Evolutionary conservation across 2,888 invertebrate species (phyloP).

Genomic region (Trichogramma evanescens): DNA sequence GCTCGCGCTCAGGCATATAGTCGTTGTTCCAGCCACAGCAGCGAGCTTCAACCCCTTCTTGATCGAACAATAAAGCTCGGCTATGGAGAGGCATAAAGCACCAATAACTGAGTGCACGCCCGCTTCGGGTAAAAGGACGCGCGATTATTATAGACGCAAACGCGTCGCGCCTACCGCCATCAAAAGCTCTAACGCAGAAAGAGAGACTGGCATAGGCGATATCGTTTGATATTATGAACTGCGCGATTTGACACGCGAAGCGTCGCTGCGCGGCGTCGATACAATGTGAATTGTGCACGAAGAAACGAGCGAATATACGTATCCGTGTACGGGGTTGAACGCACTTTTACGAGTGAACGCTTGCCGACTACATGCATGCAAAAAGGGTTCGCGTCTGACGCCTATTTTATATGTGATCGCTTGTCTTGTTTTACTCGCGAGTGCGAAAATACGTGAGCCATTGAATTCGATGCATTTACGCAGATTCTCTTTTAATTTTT

Average conservation of each 20-base stretch:
- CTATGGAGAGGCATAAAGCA: constrained; percentile 15
- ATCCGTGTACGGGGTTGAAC: too few relatives aligned
- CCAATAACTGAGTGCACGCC: constrained; percentile 20
- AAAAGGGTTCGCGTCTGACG: too few relatives aligned
- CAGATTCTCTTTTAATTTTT: too few relatives aligned
- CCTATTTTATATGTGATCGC: too few relatives aligned
- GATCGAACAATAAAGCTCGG: constrained; percentile 22
- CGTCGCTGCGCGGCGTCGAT: neutral
- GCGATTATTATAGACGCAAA: constrained; percentile 6
- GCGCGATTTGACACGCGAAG: constrained; percentile 10
- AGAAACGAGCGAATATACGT: too few relatives aligned
- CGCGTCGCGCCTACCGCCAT: constrained; percentile 5
- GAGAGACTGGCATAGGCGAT: neutral
- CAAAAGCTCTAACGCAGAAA: constrained; percentile 2
- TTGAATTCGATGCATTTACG: too few relatives aligned
- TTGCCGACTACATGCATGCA: too few relatives aligned
- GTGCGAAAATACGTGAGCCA: too few relatives aligned
- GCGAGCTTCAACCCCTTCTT: constrained; percentile 9
- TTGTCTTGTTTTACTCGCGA: too few relatives aligned
- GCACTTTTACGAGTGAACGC: too few relatives aligned
- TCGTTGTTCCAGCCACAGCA: neutral
- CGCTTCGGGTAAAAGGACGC: constrained; percentile 17
- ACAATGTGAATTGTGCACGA: too few relatives aligned
- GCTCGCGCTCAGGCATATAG: neutral
- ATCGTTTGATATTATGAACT: constrained; percentile 11